A percentile compares a stretch with the other conserved stretches of the same genome.
These are phyloP conservation scores for Caenorhabditis angaria DNA, from an alignment of 2,888 invertebrate species.

Conservation along the genomic window DNA sequence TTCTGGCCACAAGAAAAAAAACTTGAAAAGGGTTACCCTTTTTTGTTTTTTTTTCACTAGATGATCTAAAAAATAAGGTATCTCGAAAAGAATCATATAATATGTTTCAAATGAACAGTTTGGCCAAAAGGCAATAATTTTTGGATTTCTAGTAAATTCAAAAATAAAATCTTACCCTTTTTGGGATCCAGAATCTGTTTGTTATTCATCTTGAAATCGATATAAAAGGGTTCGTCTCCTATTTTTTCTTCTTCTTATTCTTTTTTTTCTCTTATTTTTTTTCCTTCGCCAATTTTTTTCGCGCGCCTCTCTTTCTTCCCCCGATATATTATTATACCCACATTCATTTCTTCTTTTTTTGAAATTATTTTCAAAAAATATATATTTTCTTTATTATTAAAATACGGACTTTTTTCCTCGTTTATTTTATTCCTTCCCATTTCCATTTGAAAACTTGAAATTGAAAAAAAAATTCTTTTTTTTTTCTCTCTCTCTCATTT, in stretches of 20 bases:
- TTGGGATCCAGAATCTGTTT: no score
- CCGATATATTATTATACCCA: neutral
- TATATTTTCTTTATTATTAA: neutral
- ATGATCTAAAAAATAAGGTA: no score
- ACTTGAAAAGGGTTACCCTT: no score
- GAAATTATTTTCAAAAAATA: neutral
- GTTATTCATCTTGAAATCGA: no score
- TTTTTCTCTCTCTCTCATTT: neutral
- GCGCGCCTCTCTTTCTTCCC: neutral
- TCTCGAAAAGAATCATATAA: no score
- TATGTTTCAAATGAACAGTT: no score
- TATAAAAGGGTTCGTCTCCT: neutral
- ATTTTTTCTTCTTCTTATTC: neutral
- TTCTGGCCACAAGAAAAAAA: no score
- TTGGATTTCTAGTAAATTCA: no score
- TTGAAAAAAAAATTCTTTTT: no score
- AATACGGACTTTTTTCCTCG: neutral
- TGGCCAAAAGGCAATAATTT: no score
- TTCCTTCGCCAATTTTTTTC: constrained; percentile 3
- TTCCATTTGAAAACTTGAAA: constrained; percentile 15
- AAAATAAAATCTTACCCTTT: no score
- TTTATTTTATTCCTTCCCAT: constrained; percentile 1
- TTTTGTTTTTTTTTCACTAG: no score
- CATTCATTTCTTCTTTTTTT: neutral
- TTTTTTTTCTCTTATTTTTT: neutral